Evolutionary conservation across 1,140 invertebrate genomes (phyloP).

Genomic region (Leptopilina clavipes): DNA sequence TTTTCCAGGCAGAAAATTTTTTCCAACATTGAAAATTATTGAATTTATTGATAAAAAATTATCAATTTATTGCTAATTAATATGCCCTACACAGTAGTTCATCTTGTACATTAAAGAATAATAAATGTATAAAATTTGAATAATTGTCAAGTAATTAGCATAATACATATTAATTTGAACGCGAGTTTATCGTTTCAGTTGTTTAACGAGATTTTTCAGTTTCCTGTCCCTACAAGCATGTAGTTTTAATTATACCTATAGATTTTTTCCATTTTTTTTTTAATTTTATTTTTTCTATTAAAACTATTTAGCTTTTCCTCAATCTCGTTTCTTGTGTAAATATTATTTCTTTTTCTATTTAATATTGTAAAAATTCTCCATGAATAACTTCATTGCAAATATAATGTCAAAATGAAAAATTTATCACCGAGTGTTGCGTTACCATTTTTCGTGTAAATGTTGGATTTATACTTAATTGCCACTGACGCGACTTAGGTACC

Average conservation of each 20-base stretch:
- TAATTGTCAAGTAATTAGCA: slow-evolving; percentile 25
- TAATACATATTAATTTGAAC: slow-evolving; percentile 39
- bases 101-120: slow-evolving; percentile 1
- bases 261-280: neutral
- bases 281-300: neutral
- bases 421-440: neutral
- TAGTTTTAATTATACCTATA: neutral
- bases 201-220: neutral
- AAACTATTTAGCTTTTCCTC: neutral
- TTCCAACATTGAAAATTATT: too few species aligned
- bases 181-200: neutral
- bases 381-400: slow-evolving; percentile 12
- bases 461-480: neutral
- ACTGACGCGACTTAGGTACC: neutral
- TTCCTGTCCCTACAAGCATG: neutral
- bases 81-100: neutral
- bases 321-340: neutral
- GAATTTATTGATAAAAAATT: neutral
- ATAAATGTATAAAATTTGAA: neutral
- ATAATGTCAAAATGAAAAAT: neutral
- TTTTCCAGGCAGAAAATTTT: too few species aligned
- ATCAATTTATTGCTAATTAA: neutral
- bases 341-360: neutral
- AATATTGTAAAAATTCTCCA: neutral
- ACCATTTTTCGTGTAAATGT: neutral